Evolutionary conservation across 2,888 invertebrate genomes (phyloP).

Genomic region (Cantharis nigra): DNA sequence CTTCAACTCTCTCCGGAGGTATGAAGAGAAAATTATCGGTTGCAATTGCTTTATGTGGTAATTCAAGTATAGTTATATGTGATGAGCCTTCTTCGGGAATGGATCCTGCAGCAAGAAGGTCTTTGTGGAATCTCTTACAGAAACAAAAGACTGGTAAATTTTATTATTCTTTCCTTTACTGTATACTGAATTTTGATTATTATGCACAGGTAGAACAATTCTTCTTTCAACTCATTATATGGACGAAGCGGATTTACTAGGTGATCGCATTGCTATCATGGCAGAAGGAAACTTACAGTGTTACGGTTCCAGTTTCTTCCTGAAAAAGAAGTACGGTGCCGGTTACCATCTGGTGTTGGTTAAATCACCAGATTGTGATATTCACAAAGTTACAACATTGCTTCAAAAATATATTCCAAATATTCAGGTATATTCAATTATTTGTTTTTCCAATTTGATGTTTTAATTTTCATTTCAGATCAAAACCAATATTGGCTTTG

Average conservation of each 20-base stretch:
- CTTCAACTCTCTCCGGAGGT: conserved; percentile 72
- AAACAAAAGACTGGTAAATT: conserved; percentile 63
- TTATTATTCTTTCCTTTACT: background rate
- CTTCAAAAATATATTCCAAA: conserved; percentile 68
- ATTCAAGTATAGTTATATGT: conserved; percentile 71
- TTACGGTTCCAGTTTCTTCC: conserved; percentile 77
- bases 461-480: conserved; percentile 48
- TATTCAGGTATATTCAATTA: conserved; percentile 49
- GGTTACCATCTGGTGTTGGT: conserved; percentile 80
- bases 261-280: conserved; percentile 89
- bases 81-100: conserved; percentile 86
- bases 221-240: conserved; percentile 86
- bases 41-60: conserved; percentile 76
- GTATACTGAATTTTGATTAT: background rate
- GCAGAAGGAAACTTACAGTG: conserved; percentile 79
- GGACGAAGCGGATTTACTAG: conserved; percentile 89
- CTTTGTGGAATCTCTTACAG: conserved; percentile 83
- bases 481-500: conserved; percentile 75
- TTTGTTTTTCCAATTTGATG: too few relatives aligned
- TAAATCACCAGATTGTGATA: conserved; percentile 61
- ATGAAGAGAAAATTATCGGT: conserved; percentile 79
- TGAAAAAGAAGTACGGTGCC: conserved; percentile 83
- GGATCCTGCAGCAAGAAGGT: conserved; percentile 84
- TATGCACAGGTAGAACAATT: conserved; percentile 69
- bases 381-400: conserved; percentile 61